Evolutionary conservation across 2,113 vertebrate genomes (phyloP), one percentile per base, ranked within the genome.

Genomic region (Brachirus orientalis): DNA sequence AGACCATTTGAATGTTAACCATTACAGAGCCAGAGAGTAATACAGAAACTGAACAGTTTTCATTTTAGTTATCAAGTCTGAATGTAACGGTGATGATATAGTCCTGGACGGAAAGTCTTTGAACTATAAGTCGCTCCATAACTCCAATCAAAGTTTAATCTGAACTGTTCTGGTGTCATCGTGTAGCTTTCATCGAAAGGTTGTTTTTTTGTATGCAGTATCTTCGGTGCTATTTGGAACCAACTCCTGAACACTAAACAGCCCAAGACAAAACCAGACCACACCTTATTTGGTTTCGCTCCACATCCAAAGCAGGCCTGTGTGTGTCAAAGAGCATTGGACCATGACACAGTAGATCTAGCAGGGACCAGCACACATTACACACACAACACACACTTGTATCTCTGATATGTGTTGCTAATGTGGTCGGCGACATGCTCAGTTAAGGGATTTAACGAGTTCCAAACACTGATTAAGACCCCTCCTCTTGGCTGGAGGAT

Each of bases 261-360:
- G 66, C 80, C 79, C 14, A 56, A 76, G 59, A 67, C 69, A 43
- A 57, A 62, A 53, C 69, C 72, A 60, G 66, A 71, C 70, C 76
- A 43, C 74, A 76, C 70, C 73, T 72, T 86, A 84, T 86, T 91
- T 88, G 78, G 73, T 79, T 92, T 87, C 53, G 46, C 79, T 74
- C 63, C 72, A 68, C 83, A 84, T 86, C 79, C 72, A 78, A 79
- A 80, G 64, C 86, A 84, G 89, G 76, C 72, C 72, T 14, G 51
- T 57, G 73, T 63, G 66, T 88, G 89, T 91, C 90, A 67, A 35
- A 79, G 76, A 60, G 41, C 50, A 72, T 92, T 88, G 56, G 86
- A 89, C 70, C 82, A 63, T 91, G 84, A 90, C 79, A 16, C 63
- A 0, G 40, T 36, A 88, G 90, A 92, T 90, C 83, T 85, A 89